phyloP scores from a whole-genome alignment of 2,113 vertebrate species.

The Plestiodon gilberti region DNA sequence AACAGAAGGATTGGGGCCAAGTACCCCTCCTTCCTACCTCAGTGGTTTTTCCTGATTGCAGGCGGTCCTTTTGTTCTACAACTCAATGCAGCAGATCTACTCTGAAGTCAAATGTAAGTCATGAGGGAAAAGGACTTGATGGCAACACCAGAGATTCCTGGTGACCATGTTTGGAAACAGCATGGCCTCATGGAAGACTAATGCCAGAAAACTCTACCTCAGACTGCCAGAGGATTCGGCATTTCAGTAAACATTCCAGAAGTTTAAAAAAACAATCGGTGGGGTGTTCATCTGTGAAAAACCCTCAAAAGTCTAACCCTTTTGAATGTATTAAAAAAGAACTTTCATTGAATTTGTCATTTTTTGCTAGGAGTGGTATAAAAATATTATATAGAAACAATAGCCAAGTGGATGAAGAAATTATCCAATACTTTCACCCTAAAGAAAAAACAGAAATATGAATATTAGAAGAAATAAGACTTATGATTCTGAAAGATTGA shows the following conservation, averaged over 20 bases:
- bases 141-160: neutral
- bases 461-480: too few species aligned
- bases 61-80: neutral
- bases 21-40: neutral
- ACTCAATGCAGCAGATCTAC: neutral
- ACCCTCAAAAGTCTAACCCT: neutral
- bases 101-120: neutral
- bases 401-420: neutral
- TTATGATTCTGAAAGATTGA: neutral
- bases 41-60: neutral
- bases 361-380: neutral
- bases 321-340: neutral
- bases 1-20: neutral
- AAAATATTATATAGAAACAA: neutral
- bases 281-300: neutral
- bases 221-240: neutral
- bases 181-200: neutral
- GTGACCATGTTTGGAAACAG: neutral
- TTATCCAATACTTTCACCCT: neutral
- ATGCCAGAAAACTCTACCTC: neutral
- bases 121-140: neutral
- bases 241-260: too few species aligned
- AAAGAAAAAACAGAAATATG: neutral
- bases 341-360: neutral
- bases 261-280: neutral